Evolutionary conservation across 2,888 invertebrate species (phyloP), one percentile per base, ranked within the genome.

Genomic region (Nemoura dubitans): DNA sequence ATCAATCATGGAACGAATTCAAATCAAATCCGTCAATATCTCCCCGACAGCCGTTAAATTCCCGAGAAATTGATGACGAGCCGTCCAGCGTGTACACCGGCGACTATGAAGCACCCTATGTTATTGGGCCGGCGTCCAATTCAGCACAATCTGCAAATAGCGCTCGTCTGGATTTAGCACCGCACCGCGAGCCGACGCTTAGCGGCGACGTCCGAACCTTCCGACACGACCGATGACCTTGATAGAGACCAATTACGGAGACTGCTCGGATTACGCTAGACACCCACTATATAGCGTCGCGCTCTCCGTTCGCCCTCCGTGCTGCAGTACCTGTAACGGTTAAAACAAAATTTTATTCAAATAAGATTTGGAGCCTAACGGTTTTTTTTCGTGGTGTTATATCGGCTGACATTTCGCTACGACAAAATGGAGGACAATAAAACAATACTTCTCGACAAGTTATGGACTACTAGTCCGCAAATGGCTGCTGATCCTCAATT

Each of bases 161-260:
- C 86, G 7, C 86, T 78, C 36, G 27, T 10, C 86, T 86, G 28
- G 42, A 42, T 81, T 86, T 86, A 81, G 86, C 86, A 36, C 36
- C 76, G 30, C 80, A 43, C 14, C 28, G 81, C 16, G 59, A 21
- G 59, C 59, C 59, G 21, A 21, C 59, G 78, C 80, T 10, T 7
- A 6, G 30, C 86, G 10, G 42, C n/a, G 81, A 2, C 29, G 29
- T 7, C 29, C 81, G 30, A 21, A n/a, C 28, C 30, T 30, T 42
- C 29, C 77, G 28, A 30, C n/a, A 21, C 43, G 29, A 36, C 80
- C 36, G 43, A 25, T 86, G 86, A 86, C 86, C 86, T 86, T 86
- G 86, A 78, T 27, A 28, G 36, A 28, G 36, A 16, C 86, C 86
- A 86, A 86, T 42, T 86, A 86, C 86, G 86, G 86, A 85, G 78